Conservation (phyloP, 2,888 invertebrate species). For the Allolobophora icterica region DNA sequence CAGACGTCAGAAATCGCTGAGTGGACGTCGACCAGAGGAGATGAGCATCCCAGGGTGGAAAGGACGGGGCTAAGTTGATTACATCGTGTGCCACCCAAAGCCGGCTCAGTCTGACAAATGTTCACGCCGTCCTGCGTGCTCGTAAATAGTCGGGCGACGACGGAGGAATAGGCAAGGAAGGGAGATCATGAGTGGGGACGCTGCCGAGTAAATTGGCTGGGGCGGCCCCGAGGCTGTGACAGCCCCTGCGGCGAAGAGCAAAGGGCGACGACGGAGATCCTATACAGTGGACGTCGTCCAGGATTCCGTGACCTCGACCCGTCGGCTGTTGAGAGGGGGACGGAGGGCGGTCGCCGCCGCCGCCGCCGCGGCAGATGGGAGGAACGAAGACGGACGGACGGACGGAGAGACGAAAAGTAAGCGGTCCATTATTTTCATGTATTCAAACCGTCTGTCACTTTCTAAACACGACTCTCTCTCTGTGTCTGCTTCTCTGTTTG, state of each 20-base stretch:
- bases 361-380: too few species aligned
- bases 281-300: background rate
- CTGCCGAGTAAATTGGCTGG: conserved; percentile 11
- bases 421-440: conserved; percentile 7
- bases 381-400: background rate
- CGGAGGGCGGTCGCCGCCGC: background rate
- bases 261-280: background rate
- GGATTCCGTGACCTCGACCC: background rate
- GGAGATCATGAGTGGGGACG: background rate
- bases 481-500: too few species aligned
- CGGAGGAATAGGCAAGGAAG: background rate
- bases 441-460: background rate
- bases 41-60: background rate
- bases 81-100: background rate
- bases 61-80: conserved; percentile 11
- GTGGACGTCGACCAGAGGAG: background rate
- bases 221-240: background rate
- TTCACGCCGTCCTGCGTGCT: background rate
- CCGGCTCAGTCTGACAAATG: background rate
- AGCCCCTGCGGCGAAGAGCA: conserved; percentile 2
- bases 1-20: background rate
- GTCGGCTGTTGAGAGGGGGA: background rate
- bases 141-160: background rate
- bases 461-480: too few species aligned
- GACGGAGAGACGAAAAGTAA: background rate